phyloP scores from a whole-genome alignment of 2,113 vertebrate species.

The Columba livia region DNA sequence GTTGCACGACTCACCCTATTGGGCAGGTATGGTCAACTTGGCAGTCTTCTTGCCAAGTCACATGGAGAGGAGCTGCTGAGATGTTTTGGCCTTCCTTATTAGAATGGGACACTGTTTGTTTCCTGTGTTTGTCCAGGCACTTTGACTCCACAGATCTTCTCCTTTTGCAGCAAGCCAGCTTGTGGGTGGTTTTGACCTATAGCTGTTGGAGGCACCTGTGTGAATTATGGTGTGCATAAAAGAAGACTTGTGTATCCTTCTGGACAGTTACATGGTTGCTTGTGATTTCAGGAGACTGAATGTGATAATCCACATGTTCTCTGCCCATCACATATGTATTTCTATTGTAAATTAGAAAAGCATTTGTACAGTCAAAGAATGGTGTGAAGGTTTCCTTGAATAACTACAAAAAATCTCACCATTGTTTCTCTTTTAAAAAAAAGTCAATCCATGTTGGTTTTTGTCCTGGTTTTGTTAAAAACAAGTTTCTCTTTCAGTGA shows the following conservation, averaged over 20 bases:
- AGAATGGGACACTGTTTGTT: neutral
- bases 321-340: neutral
- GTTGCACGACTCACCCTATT: rapidly evolving
- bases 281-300: neutral
- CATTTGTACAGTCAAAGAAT: neutral
- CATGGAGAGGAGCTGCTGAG: neutral
- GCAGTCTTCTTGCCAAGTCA: neutral
- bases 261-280: neutral
- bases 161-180: neutral
- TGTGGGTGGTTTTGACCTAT: neutral
- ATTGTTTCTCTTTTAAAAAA: neutral
- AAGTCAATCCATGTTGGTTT: neutral
- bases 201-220: neutral
- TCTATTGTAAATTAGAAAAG: neutral
- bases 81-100: neutral
- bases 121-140: neutral
- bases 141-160: neutral
- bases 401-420: neutral
- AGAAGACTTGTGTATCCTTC: neutral
- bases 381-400: neutral
- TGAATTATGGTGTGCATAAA: neutral
- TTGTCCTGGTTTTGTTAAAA: no score
- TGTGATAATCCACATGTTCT: neutral
- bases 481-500: no score
- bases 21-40: neutral